These are phyloP conservation scores for Labeo catla DNA, from an alignment of 2,113 vertebrate genomes.

Conservation along the genomic window DNA sequence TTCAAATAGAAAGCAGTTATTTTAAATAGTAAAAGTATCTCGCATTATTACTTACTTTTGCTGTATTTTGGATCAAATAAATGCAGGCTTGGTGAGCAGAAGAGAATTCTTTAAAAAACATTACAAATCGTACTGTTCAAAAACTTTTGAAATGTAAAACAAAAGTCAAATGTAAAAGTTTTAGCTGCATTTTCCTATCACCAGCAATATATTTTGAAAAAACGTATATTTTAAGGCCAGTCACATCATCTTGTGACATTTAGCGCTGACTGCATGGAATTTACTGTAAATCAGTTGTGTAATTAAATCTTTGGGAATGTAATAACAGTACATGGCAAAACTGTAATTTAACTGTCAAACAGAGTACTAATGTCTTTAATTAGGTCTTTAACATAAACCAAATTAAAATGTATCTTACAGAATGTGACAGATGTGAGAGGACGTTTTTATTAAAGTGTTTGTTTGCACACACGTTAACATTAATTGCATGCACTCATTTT, in stretches of 20 bases:
- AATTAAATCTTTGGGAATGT: slow-evolving; percentile 18
- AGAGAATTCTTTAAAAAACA: too few species aligned
- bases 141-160: too few species aligned
- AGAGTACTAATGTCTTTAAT: background rate
- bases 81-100: too few species aligned
- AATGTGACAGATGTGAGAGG: background rate
- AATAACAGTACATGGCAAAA: background rate
- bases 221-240: background rate
- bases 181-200: background rate
- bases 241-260: background rate
- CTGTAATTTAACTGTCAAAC: slow-evolving; percentile 31
- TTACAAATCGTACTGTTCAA: too few species aligned
- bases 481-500: background rate
- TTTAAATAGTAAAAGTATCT: too few species aligned
- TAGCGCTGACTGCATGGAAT: background rate
- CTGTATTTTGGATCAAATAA: too few species aligned
- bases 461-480: background rate
- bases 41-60: too few species aligned
- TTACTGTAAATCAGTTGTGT: slow-evolving; percentile 16
- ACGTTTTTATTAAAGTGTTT: background rate
- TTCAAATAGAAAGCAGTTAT: too few species aligned
- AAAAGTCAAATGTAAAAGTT: too few species aligned
- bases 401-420: background rate
- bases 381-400: slow-evolving; percentile 11
- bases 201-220: background rate